Evolutionary conservation across 1,140 invertebrate species (phyloP), one percentile per base, ranked within the genome.

Genomic region (Dreissena rostriformis): DNA sequence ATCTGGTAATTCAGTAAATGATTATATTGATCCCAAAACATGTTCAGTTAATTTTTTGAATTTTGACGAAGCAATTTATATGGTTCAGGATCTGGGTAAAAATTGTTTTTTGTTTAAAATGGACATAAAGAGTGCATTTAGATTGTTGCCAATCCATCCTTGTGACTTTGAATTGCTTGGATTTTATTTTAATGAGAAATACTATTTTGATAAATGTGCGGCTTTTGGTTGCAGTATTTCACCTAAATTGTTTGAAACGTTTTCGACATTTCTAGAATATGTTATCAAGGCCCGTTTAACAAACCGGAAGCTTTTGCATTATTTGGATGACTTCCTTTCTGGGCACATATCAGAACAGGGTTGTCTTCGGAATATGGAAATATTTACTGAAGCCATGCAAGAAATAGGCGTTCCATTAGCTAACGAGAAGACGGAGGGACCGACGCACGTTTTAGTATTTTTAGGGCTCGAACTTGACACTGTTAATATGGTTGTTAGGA

Each of bases 161-260:
- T 57, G 14, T 19, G 80, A 82, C 52, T 73, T 74, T 49, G 80
- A 82, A 2, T 39, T 82, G 22, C 39, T 82, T 26, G 80, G 80
- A 26, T 81, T 85, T 76, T 24, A 6, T 12, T 29, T 85, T 7
- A 70, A 85, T 26, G 65, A 68, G 7, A 51, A 55, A 29, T 80
- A 80, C 55, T 85, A 29, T 80, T 39, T 80, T 19, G 84, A 81
- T 53, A 85, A 85, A 51, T 39, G 61, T 29, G 24, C 70, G n/a
- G 39, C 66, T 19, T 68, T 79, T 39, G 77, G 77, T 6, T 52
- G 22, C 51, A 53, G 49, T 24, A 70, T 79, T 22, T 28, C n/a
- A 10, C 29, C 11, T 22, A 55, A 28, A 14, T 24, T 55, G n/a
- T 79, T 79, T 70, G 77, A 70, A 57, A 68, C 29, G 22, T 79